Evolutionary conservation across 2,888 invertebrate species (phyloP), one percentile per base, ranked within the genome.

Genomic region (Operophtera brumata): DNA sequence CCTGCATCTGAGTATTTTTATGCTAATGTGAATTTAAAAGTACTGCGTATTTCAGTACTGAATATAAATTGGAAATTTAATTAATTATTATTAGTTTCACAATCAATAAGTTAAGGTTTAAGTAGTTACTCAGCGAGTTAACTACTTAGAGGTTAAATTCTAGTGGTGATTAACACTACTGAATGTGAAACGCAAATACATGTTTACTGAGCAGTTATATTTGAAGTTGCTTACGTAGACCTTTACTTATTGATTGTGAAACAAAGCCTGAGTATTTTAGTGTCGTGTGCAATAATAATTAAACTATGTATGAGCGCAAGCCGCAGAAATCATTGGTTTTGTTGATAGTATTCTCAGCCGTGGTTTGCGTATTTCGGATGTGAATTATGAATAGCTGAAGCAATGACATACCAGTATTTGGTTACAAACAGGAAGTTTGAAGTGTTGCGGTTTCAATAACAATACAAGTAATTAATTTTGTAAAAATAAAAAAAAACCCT

Each of bases 371-470:
- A 9, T 30, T 30, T 30, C 7, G 2, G 7, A 30, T 30, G 30
- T 30, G 30, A 30, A 50, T 42, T 49, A 49, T 35, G 35, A 28
- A 36, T 8, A 11, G 36, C n/a, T 28, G 26, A 11, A 32, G 9
- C 10, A 26, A 35, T 26, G 35, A 6, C 28, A 25, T 8, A 12
- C 2, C 37, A 36, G 42, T 42, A 42, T 34, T 35, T 20, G 36
- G 48, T 28, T 35, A 9, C 9, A 26, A 48, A 48, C 28, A 26
- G 13, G 28, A 48, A 34, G 34, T n/a, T n/a, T 41, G 12, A 41
- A 41, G 8, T 41, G 9, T 8, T n/a, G n/a, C 42, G 14, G 42
- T 42, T 26, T 6, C n/a, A n/a, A n/a, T n/a, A n/a, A n/a, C n/a
- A n/a, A n/a, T n/a, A n/a, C n/a, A n/a, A n/a, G n/a, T n/a, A n/a